Conservation (phyloP, 1,140 invertebrate species). For the Stenopsyche tienmushanensis region DNA sequence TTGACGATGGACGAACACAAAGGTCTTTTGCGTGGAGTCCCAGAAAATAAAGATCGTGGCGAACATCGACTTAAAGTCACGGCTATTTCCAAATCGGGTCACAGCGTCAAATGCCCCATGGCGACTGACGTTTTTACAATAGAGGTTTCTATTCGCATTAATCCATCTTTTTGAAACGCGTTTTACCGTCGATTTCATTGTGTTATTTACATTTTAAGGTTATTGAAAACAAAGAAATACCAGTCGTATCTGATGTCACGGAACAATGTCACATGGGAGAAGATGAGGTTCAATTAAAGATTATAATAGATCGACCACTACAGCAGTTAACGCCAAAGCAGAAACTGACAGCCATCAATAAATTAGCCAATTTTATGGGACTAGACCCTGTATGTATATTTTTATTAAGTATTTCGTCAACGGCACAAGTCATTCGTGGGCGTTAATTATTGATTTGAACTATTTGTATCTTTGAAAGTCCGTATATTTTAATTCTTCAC, state of each 20-base stretch:
- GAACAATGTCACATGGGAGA: slow-evolving; percentile 46
- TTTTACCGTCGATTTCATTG: too few relatives aligned
- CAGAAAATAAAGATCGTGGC: slow-evolving; percentile 49
- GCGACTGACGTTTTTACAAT: slow-evolving; percentile 54
- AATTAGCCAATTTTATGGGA: slow-evolving; percentile 54
- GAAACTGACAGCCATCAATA: slow-evolving; percentile 51
- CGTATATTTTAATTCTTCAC: not conserved
- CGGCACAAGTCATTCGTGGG: not conserved
- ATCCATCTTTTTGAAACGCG: not conserved
- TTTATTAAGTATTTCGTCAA: not conserved
- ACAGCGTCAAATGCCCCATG: slow-evolving; percentile 47
- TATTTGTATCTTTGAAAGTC: not conserved
- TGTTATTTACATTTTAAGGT: slow-evolving; percentile 49
- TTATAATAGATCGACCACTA: slow-evolving; percentile 50
- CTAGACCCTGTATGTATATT: slow-evolving; percentile 48
- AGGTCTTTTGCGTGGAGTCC: slow-evolving; percentile 53
- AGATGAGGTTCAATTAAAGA: slow-evolving; percentile 48
- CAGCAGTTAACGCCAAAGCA: slow-evolving; percentile 49
- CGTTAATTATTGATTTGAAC: not conserved
- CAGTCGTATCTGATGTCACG: slow-evolving; percentile 48
- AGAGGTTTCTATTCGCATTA: slow-evolving; percentile 45
- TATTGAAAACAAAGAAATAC: slow-evolving; percentile 51
- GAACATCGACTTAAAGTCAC: slow-evolving; percentile 52
- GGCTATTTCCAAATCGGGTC: slow-evolving; percentile 43
- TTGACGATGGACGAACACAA: slow-evolving; percentile 54